Evolutionary conservation across 2,888 invertebrate genomes (phyloP).

Genomic region (Drosophila subsilvestris): DNA sequence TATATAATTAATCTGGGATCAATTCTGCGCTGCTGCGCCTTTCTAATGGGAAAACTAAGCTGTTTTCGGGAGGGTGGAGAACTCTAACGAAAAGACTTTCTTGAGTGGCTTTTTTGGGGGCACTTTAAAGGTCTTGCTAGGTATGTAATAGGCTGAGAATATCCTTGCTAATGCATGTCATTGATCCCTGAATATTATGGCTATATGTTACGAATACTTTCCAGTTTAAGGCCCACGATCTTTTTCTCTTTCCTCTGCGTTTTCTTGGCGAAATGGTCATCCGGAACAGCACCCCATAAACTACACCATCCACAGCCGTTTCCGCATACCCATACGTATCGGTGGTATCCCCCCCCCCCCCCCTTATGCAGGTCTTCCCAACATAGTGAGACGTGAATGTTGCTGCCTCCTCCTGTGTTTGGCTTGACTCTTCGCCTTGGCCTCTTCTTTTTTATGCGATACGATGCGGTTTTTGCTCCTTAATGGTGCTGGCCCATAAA

Average conservation of each 20-base stretch:
- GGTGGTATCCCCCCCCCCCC: no score
- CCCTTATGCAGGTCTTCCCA: constrained; percentile 27
- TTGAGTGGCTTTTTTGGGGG: constrained; percentile 9
- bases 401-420: constrained; percentile 23
- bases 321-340: constrained; percentile 1
- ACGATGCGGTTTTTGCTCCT: constrained; percentile 63
- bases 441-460: constrained; percentile 67
- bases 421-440: constrained; percentile 33
- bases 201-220: no score
- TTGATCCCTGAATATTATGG: no score
- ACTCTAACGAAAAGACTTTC: not conserved
- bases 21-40: not conserved
- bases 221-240: not conserved
- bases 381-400: constrained; percentile 31
- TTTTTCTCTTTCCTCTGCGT: not conserved
- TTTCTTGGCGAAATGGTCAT: constrained; percentile 11
- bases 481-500: constrained; percentile 69
- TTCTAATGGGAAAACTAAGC: constrained; percentile 33
- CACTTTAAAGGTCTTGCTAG: not conserved
- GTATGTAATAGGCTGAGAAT: not conserved
- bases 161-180: no score
- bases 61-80: not conserved
- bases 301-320: not conserved
- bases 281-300: constrained; percentile 8
- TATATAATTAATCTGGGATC: constrained; percentile 35